Evolutionary conservation across 2,113 vertebrate species (phyloP).

Genomic region (Abramis brama): DNA sequence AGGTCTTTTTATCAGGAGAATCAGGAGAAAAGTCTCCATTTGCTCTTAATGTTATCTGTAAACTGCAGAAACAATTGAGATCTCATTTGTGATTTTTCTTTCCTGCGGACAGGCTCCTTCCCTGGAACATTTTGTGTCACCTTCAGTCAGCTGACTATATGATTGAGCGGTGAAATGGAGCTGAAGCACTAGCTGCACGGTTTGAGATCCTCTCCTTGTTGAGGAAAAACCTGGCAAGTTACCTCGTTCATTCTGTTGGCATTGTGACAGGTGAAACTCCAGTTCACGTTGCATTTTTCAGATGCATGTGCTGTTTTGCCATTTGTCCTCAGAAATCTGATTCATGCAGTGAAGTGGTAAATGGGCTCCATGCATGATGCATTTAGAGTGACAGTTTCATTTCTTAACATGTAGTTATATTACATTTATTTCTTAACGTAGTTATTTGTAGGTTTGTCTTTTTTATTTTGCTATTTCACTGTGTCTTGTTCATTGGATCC

Average conservation of each 20-base stretch:
- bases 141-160: conserved; percentile 42
- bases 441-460: not conserved
- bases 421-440: not conserved
- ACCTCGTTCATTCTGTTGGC: conserved; percentile 10
- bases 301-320: not conserved
- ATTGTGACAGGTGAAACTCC: conserved; percentile 1
- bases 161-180: conserved; percentile 23
- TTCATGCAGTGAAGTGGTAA: conserved; percentile 5
- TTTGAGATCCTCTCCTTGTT: conserved; percentile 16
- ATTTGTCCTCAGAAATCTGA: not conserved
- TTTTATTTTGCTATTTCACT: not conserved
- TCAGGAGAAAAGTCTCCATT: not conserved
- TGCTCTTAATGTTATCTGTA: not conserved
- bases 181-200: not conserved
- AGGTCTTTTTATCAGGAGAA: not conserved
- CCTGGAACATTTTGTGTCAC: conserved; percentile 5
- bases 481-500: not conserved
- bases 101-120: conserved; percentile 16
- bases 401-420: not conserved
- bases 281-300: not conserved
- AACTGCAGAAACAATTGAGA: not conserved
- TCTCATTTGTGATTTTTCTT: conserved; percentile 14
- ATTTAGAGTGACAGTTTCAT: conserved; percentile 10
- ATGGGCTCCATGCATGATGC: not conserved
- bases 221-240: not conserved